Percentiles rank a stretch among this genome's conserved stretches.
Evolutionary conservation across 2,113 vertebrate species (phyloP).

Genomic region (Tylochromis polylepis): DNA sequence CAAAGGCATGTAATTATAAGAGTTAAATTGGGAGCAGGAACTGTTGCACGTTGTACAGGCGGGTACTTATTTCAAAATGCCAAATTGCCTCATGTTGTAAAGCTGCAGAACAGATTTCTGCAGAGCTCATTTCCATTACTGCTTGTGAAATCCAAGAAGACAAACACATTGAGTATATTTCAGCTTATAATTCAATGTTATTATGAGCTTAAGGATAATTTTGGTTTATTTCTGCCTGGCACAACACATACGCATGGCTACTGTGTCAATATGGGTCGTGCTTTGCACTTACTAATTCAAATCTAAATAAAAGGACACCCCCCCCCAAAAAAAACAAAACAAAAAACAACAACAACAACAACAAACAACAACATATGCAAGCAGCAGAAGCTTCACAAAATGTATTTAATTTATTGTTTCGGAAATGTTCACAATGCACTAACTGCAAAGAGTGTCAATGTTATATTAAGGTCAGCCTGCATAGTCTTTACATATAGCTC

Average conservation of each 20-base stretch:
- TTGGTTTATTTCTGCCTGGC: background rate
- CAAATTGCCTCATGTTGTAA: slow-evolving; percentile 13
- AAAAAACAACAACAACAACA: too few species aligned
- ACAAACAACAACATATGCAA: background rate
- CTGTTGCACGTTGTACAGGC: background rate
- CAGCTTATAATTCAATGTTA: background rate
- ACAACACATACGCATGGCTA: background rate
- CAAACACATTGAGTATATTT: background rate
- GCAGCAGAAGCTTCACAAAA: background rate
- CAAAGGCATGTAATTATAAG: slow-evolving; percentile 49
- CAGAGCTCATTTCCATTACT: background rate
- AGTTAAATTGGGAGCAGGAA: slow-evolving; percentile 36
- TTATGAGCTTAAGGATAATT: background rate
- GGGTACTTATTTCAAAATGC: slow-evolving; percentile 2
- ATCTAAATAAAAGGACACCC: background rate
- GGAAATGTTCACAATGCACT: background rate
- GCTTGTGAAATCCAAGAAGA: background rate
- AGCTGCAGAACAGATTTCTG: slow-evolving; percentile 31
- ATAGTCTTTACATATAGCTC: background rate
- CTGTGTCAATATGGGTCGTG: background rate
- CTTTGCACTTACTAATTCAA: background rate
- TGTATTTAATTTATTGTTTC: background rate
- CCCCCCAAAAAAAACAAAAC: too few species aligned
- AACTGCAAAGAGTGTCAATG: background rate
- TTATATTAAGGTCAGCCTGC: background rate